phyloP scores from a whole-genome alignment of 2,113 vertebrate species.

The Coryphaenoides rupestris region DNA sequence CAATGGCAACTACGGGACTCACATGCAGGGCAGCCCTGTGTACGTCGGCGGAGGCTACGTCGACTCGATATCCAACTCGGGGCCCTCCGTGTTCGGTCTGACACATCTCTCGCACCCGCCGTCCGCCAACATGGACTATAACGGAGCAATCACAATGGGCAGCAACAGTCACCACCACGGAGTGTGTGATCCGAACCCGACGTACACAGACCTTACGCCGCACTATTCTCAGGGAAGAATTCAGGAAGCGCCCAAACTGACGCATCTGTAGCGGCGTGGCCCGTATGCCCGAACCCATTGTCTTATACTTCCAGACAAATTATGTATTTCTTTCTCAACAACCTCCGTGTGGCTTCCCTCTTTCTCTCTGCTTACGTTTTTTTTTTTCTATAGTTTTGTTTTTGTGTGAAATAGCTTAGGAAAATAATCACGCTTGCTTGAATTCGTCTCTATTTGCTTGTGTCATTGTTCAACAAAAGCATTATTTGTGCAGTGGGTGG shows the following conservation, averaged over 20 bases:
- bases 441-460: constrained; percentile 74
- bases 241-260: constrained; percentile 99
- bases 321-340: constrained; percentile 62
- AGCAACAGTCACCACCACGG: constrained; percentile 93
- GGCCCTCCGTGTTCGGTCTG: constrained; percentile 90
- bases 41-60: constrained; percentile 94
- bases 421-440: constrained; percentile 88
- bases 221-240: constrained; percentile 99
- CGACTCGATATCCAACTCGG: constrained; percentile 87
- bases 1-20: constrained; percentile 88
- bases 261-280: constrained; percentile 89
- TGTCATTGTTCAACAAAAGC: constrained; percentile 69
- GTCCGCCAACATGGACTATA: constrained; percentile 90
- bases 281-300: constrained; percentile 64
- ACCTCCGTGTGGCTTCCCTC: constrained; percentile 60
- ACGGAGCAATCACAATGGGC: constrained; percentile 86
- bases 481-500: constrained; percentile 62
- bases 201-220: constrained; percentile 96
- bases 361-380: constrained; percentile 56
- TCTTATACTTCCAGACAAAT: constrained; percentile 64
- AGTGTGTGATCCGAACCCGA: constrained; percentile 88
- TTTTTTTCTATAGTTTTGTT: constrained; percentile 81
- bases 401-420: constrained; percentile 81
- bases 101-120: constrained; percentile 89
- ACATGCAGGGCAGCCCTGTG: constrained; percentile 95